Evolutionary conservation across 2,888 invertebrate species (phyloP).

Genomic region (Ditylenchus weischeri): DNA sequence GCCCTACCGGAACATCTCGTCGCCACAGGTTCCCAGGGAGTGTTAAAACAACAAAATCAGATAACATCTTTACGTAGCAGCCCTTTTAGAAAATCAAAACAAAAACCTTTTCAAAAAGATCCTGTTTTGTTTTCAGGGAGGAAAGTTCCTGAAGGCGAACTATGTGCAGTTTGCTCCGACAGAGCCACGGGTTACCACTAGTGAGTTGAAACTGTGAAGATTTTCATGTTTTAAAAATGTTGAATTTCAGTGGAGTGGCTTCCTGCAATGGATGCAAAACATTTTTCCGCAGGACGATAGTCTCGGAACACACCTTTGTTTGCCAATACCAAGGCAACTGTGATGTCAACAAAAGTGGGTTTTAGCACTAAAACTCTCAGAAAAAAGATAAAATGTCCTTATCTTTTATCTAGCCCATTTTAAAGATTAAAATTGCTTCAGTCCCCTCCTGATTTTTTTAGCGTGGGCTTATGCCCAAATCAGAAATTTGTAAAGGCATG

Average conservation of each 20-base stretch:
- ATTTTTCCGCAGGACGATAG: conserved; percentile 57
- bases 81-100: too few relatives aligned
- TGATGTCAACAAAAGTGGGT: conserved; percentile 57
- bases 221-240: conserved; percentile 3
- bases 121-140: conserved; percentile 26
- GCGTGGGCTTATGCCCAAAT: too few relatives aligned
- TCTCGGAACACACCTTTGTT: conserved; percentile 57
- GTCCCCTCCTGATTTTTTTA: too few relatives aligned
- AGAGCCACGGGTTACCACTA: conserved; percentile 54
- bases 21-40: too few relatives aligned
- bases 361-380: background rate
- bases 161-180: conserved; percentile 58
- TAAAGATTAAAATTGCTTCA: too few relatives aligned
- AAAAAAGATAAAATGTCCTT: too few relatives aligned
- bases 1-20: too few relatives aligned
- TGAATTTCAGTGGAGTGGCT: conserved; percentile 47
- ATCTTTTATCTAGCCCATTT: too few relatives aligned
- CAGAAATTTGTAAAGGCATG: too few relatives aligned
- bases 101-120: too few relatives aligned
- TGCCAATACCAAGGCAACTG: conserved; percentile 58
- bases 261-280: conserved; percentile 58
- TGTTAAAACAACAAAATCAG: too few relatives aligned
- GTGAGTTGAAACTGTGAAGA: background rate
- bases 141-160: conserved; percentile 47
- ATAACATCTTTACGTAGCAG: too few relatives aligned